Conservation (phyloP, 2,888 invertebrate species). For the Campoplex capitator region DNA sequence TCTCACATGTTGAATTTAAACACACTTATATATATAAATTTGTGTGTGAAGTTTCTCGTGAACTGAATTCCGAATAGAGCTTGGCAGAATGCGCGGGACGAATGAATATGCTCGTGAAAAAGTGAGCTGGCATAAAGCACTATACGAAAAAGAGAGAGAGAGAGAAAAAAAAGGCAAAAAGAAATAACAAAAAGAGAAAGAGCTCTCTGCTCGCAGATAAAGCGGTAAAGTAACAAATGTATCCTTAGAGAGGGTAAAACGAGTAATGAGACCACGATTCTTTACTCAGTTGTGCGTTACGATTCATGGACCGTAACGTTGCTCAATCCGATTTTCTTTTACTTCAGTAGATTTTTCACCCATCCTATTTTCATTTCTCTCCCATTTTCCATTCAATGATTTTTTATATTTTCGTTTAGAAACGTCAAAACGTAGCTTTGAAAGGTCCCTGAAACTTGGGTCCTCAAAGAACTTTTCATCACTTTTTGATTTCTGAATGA, state of each 20-base stretch:
- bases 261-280: constrained; percentile 42
- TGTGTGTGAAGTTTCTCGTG: constrained; percentile 22
- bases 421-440: constrained; percentile 31
- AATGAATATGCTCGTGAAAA: constrained; percentile 42
- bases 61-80: constrained; percentile 15
- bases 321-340: constrained; percentile 33
- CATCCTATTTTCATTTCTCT: constrained; percentile 1
- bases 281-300: constrained; percentile 31
- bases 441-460: constrained; percentile 10
- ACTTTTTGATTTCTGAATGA: constrained; percentile 10
- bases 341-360: constrained; percentile 3
- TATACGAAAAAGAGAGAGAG: background rate
- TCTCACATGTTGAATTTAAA: background rate
- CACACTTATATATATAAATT: background rate
- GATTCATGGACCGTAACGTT: constrained; percentile 30
- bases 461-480: constrained; percentile 18
- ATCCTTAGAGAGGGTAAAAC: constrained; percentile 32
- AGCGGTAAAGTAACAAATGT: constrained; percentile 52
- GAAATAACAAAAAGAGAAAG: background rate
- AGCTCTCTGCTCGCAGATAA: constrained; percentile 13
- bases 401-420: background rate
- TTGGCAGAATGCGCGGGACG: constrained; percentile 7
- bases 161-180: background rate
- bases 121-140: constrained; percentile 34
- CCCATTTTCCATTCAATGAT: background rate